Evolutionary conservation across 2,797 vertebrate species (phyloP).

Genomic region (Pelobates cultripes): DNA sequence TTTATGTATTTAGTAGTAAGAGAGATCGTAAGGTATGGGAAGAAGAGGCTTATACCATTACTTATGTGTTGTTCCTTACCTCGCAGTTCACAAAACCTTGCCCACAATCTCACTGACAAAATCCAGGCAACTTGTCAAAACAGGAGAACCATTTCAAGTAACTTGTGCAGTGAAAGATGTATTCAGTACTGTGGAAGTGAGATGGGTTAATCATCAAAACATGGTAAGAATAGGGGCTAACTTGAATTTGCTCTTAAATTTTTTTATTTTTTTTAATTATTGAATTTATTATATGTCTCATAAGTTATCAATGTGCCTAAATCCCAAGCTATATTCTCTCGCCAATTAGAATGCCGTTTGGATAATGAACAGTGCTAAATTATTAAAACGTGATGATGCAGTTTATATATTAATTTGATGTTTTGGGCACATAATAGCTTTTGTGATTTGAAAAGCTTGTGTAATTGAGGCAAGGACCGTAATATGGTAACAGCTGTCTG

Average conservation of each 20-base stretch:
- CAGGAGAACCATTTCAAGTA: slow-evolving; percentile 81
- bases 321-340: slow-evolving; percentile 24
- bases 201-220: slow-evolving; percentile 76
- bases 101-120: slow-evolving; percentile 81
- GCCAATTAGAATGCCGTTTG: not conserved
- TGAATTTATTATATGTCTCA: slow-evolving; percentile 17
- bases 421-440: slow-evolving; percentile 53
- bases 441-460: slow-evolving; percentile 48
- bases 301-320: slow-evolving; percentile 4
- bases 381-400: slow-evolving; percentile 41
- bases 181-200: slow-evolving; percentile 80
- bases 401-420: slow-evolving; percentile 49
- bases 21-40: not conserved
- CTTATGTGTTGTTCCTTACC: slow-evolving; percentile 26
- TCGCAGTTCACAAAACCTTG: slow-evolving; percentile 79
- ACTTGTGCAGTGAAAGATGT: slow-evolving; percentile 86
- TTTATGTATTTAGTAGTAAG: too few species aligned
- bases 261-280: not conserved
- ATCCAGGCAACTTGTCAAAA: slow-evolving; percentile 78
- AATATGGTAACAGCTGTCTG: slow-evolving; percentile 47
- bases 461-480: slow-evolving; percentile 42
- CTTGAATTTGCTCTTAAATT: not conserved
- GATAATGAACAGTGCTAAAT: slow-evolving; percentile 49
- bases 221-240: slow-evolving; percentile 75
- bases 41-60: not conserved